Evolutionary conservation across 2,113 vertebrate species (phyloP).

Genomic region (Trogon melanurus): DNA sequence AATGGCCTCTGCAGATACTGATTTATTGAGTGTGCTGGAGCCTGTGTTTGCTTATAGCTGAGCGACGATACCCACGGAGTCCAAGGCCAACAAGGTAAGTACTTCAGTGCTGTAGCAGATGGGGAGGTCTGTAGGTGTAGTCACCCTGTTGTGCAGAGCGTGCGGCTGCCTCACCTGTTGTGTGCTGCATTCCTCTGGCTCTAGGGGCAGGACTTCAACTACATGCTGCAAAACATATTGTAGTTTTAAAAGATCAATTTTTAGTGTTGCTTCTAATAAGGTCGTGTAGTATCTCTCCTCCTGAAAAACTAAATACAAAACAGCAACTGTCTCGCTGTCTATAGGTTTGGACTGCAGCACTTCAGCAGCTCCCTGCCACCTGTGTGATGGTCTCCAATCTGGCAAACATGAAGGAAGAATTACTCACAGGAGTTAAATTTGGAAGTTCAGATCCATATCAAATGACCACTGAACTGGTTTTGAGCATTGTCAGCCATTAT

Average conservation of each 20-base stretch:
- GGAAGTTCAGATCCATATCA: background rate
- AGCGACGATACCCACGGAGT: background rate
- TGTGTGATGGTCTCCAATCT: background rate
- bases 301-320: background rate
- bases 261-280: background rate
- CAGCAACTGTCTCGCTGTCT: background rate
- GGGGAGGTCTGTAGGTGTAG: background rate
- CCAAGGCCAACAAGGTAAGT: fast-evolving
- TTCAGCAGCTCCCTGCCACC: background rate
- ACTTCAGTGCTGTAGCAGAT: background rate
- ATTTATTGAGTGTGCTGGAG: background rate
- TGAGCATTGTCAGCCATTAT: background rate
- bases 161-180: background rate
- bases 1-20: background rate
- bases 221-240: background rate
- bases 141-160: background rate
- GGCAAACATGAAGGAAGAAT: background rate
- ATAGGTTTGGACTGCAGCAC: background rate
- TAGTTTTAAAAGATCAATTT: background rate
- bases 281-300: background rate
- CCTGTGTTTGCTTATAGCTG: background rate
- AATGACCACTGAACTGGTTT: background rate
- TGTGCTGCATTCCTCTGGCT: fast-evolving
- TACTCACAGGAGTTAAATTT: background rate
- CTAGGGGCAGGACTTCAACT: background rate